These are phyloP conservation scores for Danio kyathit DNA, from an alignment of 2,797 vertebrate species.

Conservation along the genomic window DNA sequence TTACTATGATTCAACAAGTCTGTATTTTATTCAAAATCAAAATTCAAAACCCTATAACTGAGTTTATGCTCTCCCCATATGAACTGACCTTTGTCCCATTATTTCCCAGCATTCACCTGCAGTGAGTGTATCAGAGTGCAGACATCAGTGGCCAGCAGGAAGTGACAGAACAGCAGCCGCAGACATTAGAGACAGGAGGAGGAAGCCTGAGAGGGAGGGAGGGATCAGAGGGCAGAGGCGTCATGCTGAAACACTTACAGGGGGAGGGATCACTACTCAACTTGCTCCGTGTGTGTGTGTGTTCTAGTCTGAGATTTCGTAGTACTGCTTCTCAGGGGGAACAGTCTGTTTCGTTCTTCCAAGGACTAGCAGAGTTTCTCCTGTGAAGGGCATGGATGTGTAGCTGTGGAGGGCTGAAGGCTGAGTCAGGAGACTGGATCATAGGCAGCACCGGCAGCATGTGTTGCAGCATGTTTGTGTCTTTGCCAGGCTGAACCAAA, in stretches of 20 bases:
- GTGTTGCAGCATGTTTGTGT: constrained; percentile 77
- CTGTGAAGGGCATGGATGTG: constrained; percentile 70
- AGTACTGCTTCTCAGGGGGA: constrained; percentile 53
- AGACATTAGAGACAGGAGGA: constrained; percentile 40
- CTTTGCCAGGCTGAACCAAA: constrained; percentile 62
- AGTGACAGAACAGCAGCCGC: constrained; percentile 54
- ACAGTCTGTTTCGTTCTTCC: constrained; percentile 47
- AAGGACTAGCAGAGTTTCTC: constrained; percentile 10
- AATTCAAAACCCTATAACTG: not conserved
- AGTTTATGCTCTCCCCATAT: constrained; percentile 49
- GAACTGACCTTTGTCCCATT: constrained; percentile 60
- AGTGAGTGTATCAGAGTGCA: constrained; percentile 53
- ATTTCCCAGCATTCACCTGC: constrained; percentile 70
- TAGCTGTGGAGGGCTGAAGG: constrained; percentile 68
- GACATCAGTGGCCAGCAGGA: constrained; percentile 54
- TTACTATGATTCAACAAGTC: constrained; percentile 4
- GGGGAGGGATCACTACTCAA: constrained; percentile 62
- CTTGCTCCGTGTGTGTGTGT: constrained; percentile 63
- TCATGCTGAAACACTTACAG: constrained; percentile 62
- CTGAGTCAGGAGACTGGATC: constrained; percentile 69
- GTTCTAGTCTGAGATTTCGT: constrained; percentile 55
- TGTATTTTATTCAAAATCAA: not conserved
- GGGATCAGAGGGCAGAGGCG: constrained; percentile 55
- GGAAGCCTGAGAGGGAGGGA: constrained; percentile 55
- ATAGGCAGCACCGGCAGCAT: constrained; percentile 72